phyloP scores from a whole-genome alignment of 2,888 invertebrate species.

The Drosophila hamatofila region DNA sequence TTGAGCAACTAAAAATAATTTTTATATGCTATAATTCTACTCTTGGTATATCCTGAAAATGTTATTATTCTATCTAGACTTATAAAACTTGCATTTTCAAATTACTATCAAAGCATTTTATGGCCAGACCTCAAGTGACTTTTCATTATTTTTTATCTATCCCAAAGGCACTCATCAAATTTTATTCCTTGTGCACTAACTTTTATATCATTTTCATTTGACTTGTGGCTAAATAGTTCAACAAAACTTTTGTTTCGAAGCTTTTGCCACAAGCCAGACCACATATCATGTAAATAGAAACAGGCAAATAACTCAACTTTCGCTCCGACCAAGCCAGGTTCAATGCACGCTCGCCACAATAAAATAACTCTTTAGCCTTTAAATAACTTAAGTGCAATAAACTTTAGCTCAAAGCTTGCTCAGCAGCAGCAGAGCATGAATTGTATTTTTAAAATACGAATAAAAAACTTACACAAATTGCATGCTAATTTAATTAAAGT shows the following conservation, averaged over 20 bases:
- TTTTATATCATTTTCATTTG: constrained; percentile 1
- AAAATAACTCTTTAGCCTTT: not conserved
- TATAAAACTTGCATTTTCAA: not conserved
- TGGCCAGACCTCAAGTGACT: not conserved
- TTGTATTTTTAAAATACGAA: not conserved
- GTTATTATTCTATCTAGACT: not conserved
- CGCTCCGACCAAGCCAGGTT: not conserved
- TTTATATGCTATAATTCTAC: not conserved
- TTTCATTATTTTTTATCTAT: not conserved
- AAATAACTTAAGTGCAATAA: not conserved
- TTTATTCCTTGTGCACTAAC: not conserved
- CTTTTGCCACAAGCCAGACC: not conserved
- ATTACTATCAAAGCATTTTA: not conserved
- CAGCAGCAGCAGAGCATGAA: not conserved
- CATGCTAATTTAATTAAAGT: not conserved
- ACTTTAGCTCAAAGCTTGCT: not conserved
- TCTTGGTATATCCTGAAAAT: not conserved
- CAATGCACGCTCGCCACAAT: not conserved
- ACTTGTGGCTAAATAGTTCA: not conserved
- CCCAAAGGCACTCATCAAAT: not conserved
- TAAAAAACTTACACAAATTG: not conserved
- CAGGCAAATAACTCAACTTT: not conserved
- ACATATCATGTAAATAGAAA: constrained; percentile 2
- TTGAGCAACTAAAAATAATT: not conserved
- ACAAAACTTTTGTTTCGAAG: not conserved